Percentiles rank a stretch among this genome's conserved stretches.
Evolutionary conservation across 37 sponge, comb jelly and placozoan genomes (phyloP).

Genomic region (Dysidea cf. avara): DNA sequence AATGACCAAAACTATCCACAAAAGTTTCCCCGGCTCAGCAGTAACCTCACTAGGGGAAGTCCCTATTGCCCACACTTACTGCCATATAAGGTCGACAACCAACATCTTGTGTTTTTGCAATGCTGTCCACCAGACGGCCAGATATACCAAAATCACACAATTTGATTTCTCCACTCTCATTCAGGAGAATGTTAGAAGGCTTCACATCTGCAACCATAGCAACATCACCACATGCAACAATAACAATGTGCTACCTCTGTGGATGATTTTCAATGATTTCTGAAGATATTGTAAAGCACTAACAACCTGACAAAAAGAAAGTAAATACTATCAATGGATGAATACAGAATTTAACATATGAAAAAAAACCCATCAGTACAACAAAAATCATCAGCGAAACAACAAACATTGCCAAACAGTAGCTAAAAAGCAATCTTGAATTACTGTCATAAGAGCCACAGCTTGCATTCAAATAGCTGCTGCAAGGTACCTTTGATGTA

Average conservation of each 20-base stretch:
- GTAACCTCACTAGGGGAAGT: too few relatives aligned
- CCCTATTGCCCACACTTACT: slow-evolving; percentile 42
- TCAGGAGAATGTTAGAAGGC: slow-evolving; percentile 90
- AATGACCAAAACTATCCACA: too few relatives aligned
- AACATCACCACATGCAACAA: neutral
- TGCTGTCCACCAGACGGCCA: slow-evolving; percentile 81
- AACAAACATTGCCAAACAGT: too few relatives aligned
- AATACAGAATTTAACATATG: neutral
- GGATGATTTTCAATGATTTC: slow-evolving; percentile 69
- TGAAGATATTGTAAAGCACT: slow-evolving; percentile 84
- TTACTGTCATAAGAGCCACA: too few relatives aligned
- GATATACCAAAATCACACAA: slow-evolving; percentile 96
- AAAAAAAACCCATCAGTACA: too few relatives aligned
- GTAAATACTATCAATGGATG: neutral
- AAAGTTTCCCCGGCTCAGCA: too few relatives aligned
- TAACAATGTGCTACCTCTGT: slow-evolving; percentile 90
- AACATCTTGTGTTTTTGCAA: slow-evolving; percentile 78
- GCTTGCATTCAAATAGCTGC: too few relatives aligned
- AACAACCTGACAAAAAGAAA: slow-evolving; percentile 50
- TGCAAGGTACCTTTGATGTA: too few relatives aligned
- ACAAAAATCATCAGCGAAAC: too few relatives aligned
- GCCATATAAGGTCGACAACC: slow-evolving; percentile 92
- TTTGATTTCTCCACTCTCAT: slow-evolving; percentile 82
- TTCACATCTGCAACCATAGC: slow-evolving; percentile 76
- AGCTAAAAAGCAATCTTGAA: too few relatives aligned